A percentile compares a stretch with the other conserved stretches of the same genome.
Evolutionary conservation across 2,888 invertebrate species (phyloP).

Genomic region (Trypoxylon attenuatum): DNA sequence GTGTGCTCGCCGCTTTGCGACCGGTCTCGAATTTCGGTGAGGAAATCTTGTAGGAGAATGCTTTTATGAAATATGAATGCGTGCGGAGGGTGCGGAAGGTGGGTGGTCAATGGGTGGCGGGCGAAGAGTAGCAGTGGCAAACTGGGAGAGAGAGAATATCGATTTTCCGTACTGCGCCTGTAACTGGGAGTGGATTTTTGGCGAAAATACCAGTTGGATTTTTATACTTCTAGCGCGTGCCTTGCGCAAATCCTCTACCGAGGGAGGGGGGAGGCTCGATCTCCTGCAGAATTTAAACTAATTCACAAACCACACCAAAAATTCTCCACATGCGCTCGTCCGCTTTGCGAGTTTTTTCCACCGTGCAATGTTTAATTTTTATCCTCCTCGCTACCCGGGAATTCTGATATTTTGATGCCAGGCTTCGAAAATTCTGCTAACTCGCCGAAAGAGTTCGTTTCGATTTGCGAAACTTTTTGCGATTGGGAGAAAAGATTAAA

Average conservation of each 20-base stretch:
- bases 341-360: too few relatives aligned
- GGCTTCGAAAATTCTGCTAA: too few relatives aligned
- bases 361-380: too few relatives aligned
- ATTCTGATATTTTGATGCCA: too few relatives aligned
- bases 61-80: constrained; percentile 27
- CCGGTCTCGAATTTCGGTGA: constrained; percentile 8
- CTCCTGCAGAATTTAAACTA: background rate
- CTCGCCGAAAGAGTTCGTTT: too few relatives aligned
- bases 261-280: too few relatives aligned
- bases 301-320: constrained; percentile 17
- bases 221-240: background rate
- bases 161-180: background rate
- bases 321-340: constrained; percentile 16
- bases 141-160: background rate
- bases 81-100: background rate
- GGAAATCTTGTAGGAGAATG: constrained; percentile 14
- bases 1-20: background rate
- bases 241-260: too few relatives aligned
- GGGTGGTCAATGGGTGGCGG: too few relatives aligned
- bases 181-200: background rate
- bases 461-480: too few relatives aligned
- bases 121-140: too few relatives aligned
- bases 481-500: too few relatives aligned
- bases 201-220: background rate
- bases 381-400: too few relatives aligned